Evolutionary conservation across 2,113 vertebrate genomes (phyloP).

Genomic region (Leucosticte australis): DNA sequence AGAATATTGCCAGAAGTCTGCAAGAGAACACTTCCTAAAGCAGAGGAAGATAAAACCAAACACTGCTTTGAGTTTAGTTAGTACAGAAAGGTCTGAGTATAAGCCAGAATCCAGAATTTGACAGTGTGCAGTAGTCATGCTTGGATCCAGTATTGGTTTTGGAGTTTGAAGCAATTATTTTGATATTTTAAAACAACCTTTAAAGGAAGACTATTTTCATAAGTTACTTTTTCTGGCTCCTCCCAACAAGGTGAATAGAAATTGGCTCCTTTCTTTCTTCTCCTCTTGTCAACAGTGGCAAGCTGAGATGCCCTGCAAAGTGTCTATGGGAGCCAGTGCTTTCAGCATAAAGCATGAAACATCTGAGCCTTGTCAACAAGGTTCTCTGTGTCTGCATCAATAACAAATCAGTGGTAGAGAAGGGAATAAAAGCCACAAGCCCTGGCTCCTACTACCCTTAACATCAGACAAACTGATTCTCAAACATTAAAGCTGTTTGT

Average conservation of each 20-base stretch:
- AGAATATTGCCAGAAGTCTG: not conserved
- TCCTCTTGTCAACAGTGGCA: not conserved
- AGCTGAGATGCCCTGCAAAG: not conserved
- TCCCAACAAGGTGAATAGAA: not conserved
- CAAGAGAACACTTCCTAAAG: not conserved
- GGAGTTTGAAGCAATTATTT: not conserved
- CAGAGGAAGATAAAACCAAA: not conserved
- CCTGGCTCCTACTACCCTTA: not conserved
- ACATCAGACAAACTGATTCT: not conserved
- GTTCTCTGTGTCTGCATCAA: not conserved
- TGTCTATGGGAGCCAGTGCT: fast-evolving
- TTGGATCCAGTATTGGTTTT: not conserved
- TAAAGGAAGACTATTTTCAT: not conserved
- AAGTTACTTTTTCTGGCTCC: not conserved
- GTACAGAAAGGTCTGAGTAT: not conserved
- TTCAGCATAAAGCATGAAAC: not conserved
- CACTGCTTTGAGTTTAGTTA: not conserved
- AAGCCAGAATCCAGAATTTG: not conserved
- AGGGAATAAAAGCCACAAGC: not conserved
- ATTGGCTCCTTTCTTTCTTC: not conserved
- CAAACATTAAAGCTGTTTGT: not conserved
- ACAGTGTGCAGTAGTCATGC: not conserved
- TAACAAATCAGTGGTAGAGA: not conserved
- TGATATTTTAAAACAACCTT: not conserved
- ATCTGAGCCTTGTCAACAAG: not conserved